Percentiles rank a stretch among this genome's conserved stretches.
These are phyloP conservation scores for Galago senegalensis DNA, from an alignment of 2,797 vertebrate genomes.

Conservation along the genomic window DNA sequence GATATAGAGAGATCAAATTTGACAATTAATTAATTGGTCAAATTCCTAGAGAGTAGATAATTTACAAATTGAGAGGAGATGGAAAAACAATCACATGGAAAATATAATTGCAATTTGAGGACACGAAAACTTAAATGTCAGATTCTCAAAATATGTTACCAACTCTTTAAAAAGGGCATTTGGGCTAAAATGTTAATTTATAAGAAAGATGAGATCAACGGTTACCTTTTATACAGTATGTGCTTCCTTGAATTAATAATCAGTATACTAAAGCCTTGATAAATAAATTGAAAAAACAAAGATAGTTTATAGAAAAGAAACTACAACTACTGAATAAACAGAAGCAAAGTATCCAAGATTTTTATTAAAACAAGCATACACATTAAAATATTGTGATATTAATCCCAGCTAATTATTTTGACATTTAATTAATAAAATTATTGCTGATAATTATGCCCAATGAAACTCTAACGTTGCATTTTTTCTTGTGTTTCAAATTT, in stretches of 20 bases:
- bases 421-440: not conserved
- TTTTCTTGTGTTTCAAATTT: not conserved
- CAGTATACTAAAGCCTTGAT: not conserved
- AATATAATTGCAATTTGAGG: not conserved
- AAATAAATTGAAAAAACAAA: constrained; percentile 3
- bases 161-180: not conserved
- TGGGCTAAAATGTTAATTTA: constrained; percentile 26
- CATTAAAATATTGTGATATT: constrained; percentile 3
- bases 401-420: not conserved
- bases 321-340: not conserved
- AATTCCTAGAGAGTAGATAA: not conserved
- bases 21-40: not conserved
- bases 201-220: not conserved
- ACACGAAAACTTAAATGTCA: not conserved
- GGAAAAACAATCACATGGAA: not conserved
- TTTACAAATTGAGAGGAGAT: not conserved
- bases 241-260: not conserved
- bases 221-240: not conserved
- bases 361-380: not conserved
- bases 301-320: constrained; percentile 17
- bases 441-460: not conserved
- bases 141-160: not conserved
- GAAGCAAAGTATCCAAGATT: not conserved
- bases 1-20: not conserved
- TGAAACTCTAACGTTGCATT: not conserved